Evolutionary conservation across 1,140 invertebrate species (phyloP).

Genomic region (Drosophila simulans): DNA sequence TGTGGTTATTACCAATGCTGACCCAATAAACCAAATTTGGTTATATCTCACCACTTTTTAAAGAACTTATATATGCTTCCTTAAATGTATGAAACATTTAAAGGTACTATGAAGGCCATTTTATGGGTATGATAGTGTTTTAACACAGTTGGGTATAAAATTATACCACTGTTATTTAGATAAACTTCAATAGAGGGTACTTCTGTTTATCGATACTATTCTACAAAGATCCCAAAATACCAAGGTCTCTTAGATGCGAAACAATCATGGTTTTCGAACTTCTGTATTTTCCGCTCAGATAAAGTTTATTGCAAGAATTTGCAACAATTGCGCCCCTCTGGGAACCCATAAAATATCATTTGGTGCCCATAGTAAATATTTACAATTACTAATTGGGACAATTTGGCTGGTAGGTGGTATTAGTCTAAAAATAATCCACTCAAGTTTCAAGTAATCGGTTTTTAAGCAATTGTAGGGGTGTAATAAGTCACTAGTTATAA

Average conservation of each 20-base stretch:
- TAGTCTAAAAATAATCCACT: neutral
- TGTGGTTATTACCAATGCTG: neutral
- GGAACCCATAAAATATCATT: slow-evolving; percentile 1
- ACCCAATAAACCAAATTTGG: neutral
- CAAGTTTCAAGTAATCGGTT: neutral
- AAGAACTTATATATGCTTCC: too few species aligned
- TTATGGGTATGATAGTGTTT: neutral
- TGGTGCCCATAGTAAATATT: slow-evolving; percentile 3
- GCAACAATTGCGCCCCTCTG: neutral
- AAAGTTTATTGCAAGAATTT: slow-evolving; percentile 13
- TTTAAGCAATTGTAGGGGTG: neutral
- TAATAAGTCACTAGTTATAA: slow-evolving; percentile 1
- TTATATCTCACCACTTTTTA: neutral
- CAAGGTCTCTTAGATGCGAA: neutral
- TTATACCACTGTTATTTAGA: too few species aligned
- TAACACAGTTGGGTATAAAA: neutral
- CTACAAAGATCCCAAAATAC: too few species aligned
- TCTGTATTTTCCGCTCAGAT: slow-evolving; percentile 4
- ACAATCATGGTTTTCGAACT: neutral
- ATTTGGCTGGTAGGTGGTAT: neutral
- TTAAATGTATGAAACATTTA: too few species aligned
- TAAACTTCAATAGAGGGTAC: neutral
- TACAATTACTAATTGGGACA: neutral
- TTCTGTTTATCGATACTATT: too few species aligned
- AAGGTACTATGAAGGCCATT: too few species aligned